Base-by-base conservation (phyloP, 1,140 invertebrate species). In the Bombus impatiens region DNA sequence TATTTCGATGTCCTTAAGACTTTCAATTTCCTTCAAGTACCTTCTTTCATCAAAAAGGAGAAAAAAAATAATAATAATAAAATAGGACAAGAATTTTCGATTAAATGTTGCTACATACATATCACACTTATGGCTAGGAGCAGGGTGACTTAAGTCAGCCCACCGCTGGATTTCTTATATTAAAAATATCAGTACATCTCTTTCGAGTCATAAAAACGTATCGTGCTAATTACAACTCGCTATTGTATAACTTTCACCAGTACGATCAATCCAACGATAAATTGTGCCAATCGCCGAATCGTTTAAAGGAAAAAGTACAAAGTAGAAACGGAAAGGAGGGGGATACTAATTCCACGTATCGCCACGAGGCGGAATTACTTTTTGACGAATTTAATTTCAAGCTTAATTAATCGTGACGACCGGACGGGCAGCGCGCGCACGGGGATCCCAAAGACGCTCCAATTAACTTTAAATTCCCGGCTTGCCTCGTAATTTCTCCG, bases 351-450 rank as follows among this genome's bases (percentile, higher is more conserved):
- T 68, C 12, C 78, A 22, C 59, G 59, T 44, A 67, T 79, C 78
- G 22, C 40, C 62, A 47, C 62, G 32, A 42, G 32, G 35, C 42
- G 42, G 25, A 80, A 80, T 80, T 80, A 80, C 78, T 80, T 80
- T 80, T 70, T 53, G 65, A 80, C 78, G 78, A 70, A 80, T 70
- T 74, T 82, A n/a, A 82, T 82, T 82, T 82, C 70, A 53, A 42
- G 53, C 68, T 82, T 82, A 82, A 82, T 82, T 82, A 82, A 82
- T 82, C 80, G 80, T 74, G 47, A 71, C 62, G 78, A 44, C 37
- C 59, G 42, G 22, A 35, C 44, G 44, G 22, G 13, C 68, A 25
- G 37, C n/a, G 40, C n/a, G 37, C 59, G 62, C n/a, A 59, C 28
- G 5, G 28, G 28, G 35, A 8, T 57, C 22, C 35, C 75, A 35